Evolutionary conservation across 2,888 invertebrate species (phyloP).

Genomic region (Plebejus anna): DNA sequence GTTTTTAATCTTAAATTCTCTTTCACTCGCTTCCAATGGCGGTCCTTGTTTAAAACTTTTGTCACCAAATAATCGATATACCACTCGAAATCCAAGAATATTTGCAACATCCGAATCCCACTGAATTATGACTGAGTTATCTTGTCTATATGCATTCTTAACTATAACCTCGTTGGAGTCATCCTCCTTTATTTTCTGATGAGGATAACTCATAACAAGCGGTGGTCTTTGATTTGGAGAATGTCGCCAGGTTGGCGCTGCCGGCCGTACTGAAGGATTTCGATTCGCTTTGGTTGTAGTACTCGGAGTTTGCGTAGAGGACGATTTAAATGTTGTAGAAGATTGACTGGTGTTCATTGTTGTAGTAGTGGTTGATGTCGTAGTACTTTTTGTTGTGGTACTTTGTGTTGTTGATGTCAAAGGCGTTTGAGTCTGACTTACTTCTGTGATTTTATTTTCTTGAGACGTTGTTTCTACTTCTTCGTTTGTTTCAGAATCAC

Average conservation of each 20-base stretch:
- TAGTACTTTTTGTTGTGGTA: constrained; percentile 47
- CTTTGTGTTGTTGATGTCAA: constrained; percentile 48
- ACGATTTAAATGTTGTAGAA: constrained; percentile 47
- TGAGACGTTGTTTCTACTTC: constrained; percentile 47
- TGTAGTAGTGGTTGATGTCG: constrained; percentile 40
- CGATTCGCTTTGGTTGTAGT: constrained; percentile 57
- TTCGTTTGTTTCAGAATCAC: constrained; percentile 68
- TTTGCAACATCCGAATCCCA: constrained; percentile 95
- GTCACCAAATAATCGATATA: constrained; percentile 93
- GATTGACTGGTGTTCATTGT: constrained; percentile 46
- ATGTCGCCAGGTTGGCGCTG: constrained; percentile 71
- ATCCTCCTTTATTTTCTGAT: constrained; percentile 82
- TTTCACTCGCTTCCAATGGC: constrained; percentile 91
- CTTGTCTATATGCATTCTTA: constrained; percentile 91
- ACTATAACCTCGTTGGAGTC: constrained; percentile 89
- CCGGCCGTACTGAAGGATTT: constrained; percentile 59
- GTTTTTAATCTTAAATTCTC: constrained; percentile 95
- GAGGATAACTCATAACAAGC: constrained; percentile 85
- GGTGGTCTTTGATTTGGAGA: constrained; percentile 83
- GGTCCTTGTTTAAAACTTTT: constrained; percentile 94
- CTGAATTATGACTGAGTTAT: constrained; percentile 92
- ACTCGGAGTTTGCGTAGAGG: constrained; percentile 47
- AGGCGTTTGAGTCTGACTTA: constrained; percentile 44
- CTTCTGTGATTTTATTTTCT: constrained; percentile 43
- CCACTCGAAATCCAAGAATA: constrained; percentile 93